phyloP scores from a whole-genome alignment of 2,113 vertebrate species.

The Semnornis frantzii region DNA sequence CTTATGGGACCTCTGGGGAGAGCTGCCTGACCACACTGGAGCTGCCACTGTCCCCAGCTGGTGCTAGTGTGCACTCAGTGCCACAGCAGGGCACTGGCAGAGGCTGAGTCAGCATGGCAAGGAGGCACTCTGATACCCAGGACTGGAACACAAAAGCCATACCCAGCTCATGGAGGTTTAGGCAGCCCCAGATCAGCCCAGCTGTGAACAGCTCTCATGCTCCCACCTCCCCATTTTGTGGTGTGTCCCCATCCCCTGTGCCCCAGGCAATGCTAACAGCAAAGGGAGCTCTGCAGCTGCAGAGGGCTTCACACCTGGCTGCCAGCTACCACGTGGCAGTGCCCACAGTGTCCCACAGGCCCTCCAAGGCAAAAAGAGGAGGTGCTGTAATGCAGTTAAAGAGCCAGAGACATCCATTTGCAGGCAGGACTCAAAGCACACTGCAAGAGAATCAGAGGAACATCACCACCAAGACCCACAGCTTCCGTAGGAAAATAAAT shows the following conservation, averaged over 20 bases:
- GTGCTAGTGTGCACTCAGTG: background rate
- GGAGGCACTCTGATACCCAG: background rate
- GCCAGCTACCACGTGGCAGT: background rate
- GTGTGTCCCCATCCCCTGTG: rapidly evolving
- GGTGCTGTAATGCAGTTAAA: background rate
- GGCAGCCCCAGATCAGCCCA: background rate
- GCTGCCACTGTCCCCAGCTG: background rate
- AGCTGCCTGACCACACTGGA: background rate
- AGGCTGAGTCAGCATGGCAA: background rate
- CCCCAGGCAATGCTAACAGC: background rate
- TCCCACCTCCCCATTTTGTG: background rate
- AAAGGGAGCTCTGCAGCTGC: background rate
- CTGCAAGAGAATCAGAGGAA: background rate
- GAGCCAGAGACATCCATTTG: background rate
- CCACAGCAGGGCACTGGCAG: rapidly evolving
- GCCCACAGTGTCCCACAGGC: background rate
- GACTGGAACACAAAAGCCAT: background rate
- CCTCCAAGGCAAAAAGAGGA: background rate
- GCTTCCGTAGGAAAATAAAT: background rate
- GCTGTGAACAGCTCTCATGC: background rate
- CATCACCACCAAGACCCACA: background rate
- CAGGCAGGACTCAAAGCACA: background rate
- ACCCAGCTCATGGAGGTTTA: background rate
- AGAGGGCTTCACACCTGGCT: rapidly evolving
- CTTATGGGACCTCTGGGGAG: background rate